phyloP scores from a whole-genome alignment of 2,113 vertebrate species.

The Dicentrarchus labrax region DNA sequence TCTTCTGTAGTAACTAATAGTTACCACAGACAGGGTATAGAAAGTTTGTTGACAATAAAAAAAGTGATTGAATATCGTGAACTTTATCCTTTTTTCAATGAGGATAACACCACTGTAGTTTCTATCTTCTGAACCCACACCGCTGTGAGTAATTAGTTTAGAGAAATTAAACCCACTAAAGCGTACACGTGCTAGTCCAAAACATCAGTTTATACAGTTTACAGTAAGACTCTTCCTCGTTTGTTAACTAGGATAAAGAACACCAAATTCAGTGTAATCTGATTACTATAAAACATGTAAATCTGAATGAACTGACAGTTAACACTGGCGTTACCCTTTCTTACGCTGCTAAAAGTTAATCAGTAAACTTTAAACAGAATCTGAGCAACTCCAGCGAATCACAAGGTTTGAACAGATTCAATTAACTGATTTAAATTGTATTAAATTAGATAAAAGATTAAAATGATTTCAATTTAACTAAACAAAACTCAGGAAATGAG shows the following conservation, averaged over 20 bases:
- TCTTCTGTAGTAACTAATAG: background rate
- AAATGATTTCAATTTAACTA: background rate
- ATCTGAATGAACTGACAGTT: background rate
- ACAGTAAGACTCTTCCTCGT: background rate
- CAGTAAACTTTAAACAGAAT: background rate
- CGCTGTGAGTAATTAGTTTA: slow-evolving; percentile 34
- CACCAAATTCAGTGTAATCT: background rate
- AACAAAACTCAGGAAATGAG: background rate
- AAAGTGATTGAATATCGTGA: background rate
- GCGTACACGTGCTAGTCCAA: background rate
- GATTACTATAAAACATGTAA: background rate
- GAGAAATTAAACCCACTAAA: slow-evolving; percentile 6
- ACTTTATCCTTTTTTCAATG: background rate
- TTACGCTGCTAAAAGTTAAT: background rate
- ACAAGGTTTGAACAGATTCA: background rate
- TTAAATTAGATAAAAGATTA: background rate
- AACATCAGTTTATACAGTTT: background rate
- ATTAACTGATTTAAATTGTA: background rate
- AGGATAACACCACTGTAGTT: background rate
- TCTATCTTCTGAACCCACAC: background rate
- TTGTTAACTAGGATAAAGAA: background rate
- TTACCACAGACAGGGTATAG: background rate
- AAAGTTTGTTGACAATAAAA: background rate
- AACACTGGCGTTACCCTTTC: background rate
- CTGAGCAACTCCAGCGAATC: background rate